Percentiles rank a stretch among this genome's conserved stretches.
Evolutionary conservation across 1,140 invertebrate genomes (phyloP).

Genomic region (Atta cephalotes): DNA sequence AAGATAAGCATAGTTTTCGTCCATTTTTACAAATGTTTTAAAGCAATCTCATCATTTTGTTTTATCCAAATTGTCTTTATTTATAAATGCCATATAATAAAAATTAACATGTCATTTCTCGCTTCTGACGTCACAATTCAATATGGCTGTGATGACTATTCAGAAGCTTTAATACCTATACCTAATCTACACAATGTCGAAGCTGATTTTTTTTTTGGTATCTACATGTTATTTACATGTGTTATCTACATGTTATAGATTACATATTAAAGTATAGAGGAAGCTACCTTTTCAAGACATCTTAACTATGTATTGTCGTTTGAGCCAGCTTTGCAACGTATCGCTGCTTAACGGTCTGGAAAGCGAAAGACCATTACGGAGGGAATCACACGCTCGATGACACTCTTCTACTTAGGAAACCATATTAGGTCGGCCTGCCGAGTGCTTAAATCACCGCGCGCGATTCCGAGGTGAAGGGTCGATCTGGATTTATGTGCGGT

Average conservation of each 20-base stretch:
- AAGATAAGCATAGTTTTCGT: too few relatives aligned
- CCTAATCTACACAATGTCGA: neutral
- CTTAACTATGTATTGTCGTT: slow-evolving; percentile 62
- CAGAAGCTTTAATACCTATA: neutral
- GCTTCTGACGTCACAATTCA: too few relatives aligned
- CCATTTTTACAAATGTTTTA: too few relatives aligned
- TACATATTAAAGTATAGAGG: slow-evolving; percentile 24
- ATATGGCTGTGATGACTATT: too few relatives aligned
- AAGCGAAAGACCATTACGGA: slow-evolving; percentile 77
- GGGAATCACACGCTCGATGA: slow-evolving; percentile 78
- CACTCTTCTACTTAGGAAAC: slow-evolving; percentile 79
- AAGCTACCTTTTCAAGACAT: slow-evolving; percentile 28
- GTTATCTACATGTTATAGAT: too few relatives aligned
- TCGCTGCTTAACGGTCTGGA: slow-evolving; percentile 72
- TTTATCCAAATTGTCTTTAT: too few relatives aligned
- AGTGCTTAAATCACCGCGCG: slow-evolving; percentile 72
- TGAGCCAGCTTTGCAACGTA: slow-evolving; percentile 43
- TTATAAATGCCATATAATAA: too few relatives aligned
- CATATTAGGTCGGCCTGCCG: slow-evolving; percentile 72
- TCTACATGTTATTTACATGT: slow-evolving; percentile 26
- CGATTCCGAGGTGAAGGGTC: slow-evolving; percentile 71
- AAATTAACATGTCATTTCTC: too few relatives aligned
- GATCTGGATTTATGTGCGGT: slow-evolving; percentile 73
- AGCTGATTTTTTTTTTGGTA: neutral
- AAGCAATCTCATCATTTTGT: too few relatives aligned